A percentile compares a stretch with the other conserved stretches of the same genome.
Conservation (phyloP, 1,140 invertebrate species). For the Neodiprion lecontei region DNA sequence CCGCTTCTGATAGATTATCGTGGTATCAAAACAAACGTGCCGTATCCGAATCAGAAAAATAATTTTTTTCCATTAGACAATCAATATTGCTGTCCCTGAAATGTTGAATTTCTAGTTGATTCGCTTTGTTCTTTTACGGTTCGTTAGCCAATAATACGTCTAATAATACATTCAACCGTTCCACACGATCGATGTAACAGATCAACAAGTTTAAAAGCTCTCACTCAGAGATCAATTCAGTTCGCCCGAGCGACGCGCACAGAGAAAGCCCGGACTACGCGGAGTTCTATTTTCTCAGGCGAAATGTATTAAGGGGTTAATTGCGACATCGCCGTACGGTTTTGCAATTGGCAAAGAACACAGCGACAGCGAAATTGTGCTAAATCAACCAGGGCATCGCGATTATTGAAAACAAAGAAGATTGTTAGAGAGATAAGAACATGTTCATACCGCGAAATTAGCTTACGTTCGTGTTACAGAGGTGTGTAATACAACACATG, state of each 20-base stretch:
- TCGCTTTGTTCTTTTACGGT: neutral
- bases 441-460: neutral
- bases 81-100: neutral
- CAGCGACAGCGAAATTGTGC: neutral
- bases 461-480: neutral
- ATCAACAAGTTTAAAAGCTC: slow-evolving; percentile 1
- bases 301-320: neutral
- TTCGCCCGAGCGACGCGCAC: too few relatives aligned
- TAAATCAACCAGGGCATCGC: too few relatives aligned
- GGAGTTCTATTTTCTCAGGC: neutral
- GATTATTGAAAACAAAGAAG: too few relatives aligned
- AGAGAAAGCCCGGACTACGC: too few relatives aligned
- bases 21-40: too few relatives aligned
- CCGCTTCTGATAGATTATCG: neutral
- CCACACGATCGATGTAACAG: neutral
- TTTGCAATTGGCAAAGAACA: neutral
- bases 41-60: too few relatives aligned
- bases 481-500: neutral
- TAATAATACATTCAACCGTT: neutral
- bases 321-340: neutral
- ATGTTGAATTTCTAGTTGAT: neutral
- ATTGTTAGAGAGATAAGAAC: too few relatives aligned
- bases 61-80: too few relatives aligned
- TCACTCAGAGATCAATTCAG: neutral
- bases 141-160: neutral